Base-by-base conservation (phyloP, 2,888 invertebrate genomes). In the Mellilla xanthometata region DNA sequence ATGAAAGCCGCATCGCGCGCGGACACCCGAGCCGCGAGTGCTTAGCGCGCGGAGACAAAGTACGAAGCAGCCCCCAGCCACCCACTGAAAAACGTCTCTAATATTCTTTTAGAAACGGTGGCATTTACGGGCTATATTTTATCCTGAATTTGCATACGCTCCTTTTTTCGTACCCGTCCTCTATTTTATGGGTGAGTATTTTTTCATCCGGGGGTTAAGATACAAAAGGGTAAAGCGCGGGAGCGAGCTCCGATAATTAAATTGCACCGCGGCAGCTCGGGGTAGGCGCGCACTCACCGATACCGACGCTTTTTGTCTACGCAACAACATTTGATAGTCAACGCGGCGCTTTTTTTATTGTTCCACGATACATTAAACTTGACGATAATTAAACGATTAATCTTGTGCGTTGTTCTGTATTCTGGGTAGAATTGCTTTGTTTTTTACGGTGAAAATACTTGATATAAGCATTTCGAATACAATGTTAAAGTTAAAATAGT, bases 111-210 rank as follows among this genome's bases (percentile, higher is more conserved):
- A 89, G 90, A 90, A 90, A 90, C 90, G 89, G 89, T 89, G 90
- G 90, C 90, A 90, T 90, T 90, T 90, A 90, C 90, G 90, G 90
- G 90, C 90, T 90, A 90, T 90, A 90, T 90, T 90, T 90, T 90
- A 90, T 90, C 90, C 90, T 79, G 90, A 90, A 90, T 90, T 90
- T 90, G 90, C 90, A 90, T 90, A 90, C 90, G 89, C 90, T 89
- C 86, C 85, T 90, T 88, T 90, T 84, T 87, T 82, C 82, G 80
- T 85, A 86, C 87, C 88, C 87, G 87, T 88, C 86, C 84, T 87
- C 87, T 88, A 85, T 84, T 87, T 87, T 88, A 88, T 88, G 88
- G 88, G 89, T 85, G 88, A 86, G 90, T 78, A 87, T 89, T 90
- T 89, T 90, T 87, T 88, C 80, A 82, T 81, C 81, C 79, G 83